Base-by-base conservation (phyloP, 2,797 vertebrate genomes). In the Aulostomus chinensis region DNA sequence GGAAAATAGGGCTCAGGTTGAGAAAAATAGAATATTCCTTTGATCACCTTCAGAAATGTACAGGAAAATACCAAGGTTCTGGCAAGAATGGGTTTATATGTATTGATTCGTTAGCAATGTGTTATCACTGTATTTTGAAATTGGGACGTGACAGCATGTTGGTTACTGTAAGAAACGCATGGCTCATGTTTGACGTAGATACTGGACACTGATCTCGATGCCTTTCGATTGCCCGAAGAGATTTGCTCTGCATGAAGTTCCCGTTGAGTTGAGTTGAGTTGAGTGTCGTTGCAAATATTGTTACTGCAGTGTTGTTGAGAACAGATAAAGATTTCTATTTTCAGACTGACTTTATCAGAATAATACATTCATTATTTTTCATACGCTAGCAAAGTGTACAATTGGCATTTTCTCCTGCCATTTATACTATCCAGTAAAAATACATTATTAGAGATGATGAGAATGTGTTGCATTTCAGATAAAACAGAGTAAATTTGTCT, bases 231-330 rank as follows among this genome's bases (percentile, higher is more conserved):
- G 80, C 75, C 84, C 56, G 30, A 68, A 59, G 80, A 85, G 80
- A 85, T 86, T 85, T 67, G 60, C 63, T 73, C 78, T 83, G 84
- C 79, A 84, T 85, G 77, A 62, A 45, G 38, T 21, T 37, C 14
- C 55, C 58, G 25, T n/a, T n/a, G n/a, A n/a, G n/a, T n/a, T n/a
- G n/a, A n/a, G n/a, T n/a, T n/a, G 17, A n/a, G 13, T 36, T 21
- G 7, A 52, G 18, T 70, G 51, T 68, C 63, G 52, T 58, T 34
- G n/a, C 47, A 15, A 55, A 20, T 49, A 30, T 46, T 30, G 50
- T 65, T 41, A 24, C 58, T 69, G 48, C 58, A 58, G 13, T 60
- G 41, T 43, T 52, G 29, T 30, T 7, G 12, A 61, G 9, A 58
- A 60, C 29, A 61, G 51, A 58, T 26, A 54, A 4, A 78, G 45